Evolutionary conservation across 35 echinoderm and acorn worm genomes (phyloP).

Genomic region (Ophioderma brevispina): DNA sequence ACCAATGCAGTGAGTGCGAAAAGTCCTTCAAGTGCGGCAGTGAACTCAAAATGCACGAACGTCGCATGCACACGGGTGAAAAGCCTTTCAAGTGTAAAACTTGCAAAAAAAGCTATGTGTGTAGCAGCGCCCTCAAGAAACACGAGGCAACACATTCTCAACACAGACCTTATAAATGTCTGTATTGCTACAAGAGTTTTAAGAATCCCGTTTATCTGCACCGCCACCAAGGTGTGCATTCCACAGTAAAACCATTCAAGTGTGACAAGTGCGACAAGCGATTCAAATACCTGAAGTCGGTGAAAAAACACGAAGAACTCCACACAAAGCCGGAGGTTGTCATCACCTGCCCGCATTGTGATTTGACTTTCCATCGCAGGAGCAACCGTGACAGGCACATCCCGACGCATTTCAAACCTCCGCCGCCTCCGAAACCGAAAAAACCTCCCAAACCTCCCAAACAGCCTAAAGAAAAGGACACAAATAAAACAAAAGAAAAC

Average conservation of each 20-base stretch:
- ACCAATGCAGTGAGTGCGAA: background rate
- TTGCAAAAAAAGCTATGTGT: background rate
- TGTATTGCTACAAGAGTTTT: background rate
- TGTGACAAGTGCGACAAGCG: background rate
- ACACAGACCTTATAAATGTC: background rate
- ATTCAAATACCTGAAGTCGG: background rate
- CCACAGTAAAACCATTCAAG: background rate
- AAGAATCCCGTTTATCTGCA: background rate
- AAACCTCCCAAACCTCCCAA: background rate
- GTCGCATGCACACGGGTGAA: background rate
- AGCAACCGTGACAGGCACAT: background rate
- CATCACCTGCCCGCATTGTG: background rate
- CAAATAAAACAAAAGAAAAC: background rate
- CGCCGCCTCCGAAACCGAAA: background rate
- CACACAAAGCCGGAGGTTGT: background rate
- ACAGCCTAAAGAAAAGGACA: background rate
- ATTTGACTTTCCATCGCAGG: background rate
- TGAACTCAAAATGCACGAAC: background rate
- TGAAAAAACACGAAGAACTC: background rate
- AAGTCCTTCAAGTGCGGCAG: background rate
- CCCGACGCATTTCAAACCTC: background rate
- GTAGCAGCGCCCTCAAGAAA: background rate
- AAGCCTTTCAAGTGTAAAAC: background rate
- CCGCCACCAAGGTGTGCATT: background rate
- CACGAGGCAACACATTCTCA: background rate